Percentiles rank a stretch among this genome's conserved stretches.
These are phyloP conservation scores for Cololabis saira DNA, from an alignment of 2,113 vertebrate species.

Conservation along the genomic window DNA sequence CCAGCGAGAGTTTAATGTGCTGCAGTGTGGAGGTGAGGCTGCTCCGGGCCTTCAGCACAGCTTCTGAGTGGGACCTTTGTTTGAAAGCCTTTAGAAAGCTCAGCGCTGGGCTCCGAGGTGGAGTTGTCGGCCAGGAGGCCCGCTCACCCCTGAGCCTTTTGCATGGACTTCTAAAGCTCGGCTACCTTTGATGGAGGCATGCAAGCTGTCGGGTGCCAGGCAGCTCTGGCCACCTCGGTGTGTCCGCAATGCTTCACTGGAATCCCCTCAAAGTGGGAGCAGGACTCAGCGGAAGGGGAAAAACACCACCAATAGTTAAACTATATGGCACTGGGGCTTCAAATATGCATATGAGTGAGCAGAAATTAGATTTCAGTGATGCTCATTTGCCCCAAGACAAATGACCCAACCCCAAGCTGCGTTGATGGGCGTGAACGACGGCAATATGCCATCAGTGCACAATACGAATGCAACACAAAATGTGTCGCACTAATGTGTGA, in stretches of 20 bases:
- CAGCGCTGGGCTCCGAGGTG: constrained; percentile 45
- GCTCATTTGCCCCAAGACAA: neutral
- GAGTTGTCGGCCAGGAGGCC: constrained; percentile 57
- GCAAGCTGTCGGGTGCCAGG: constrained; percentile 57
- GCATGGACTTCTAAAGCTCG: constrained; percentile 50
- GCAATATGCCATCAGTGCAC: too few relatives aligned
- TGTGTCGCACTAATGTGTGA: neutral
- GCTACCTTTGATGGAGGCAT: constrained; percentile 63
- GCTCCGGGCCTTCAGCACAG: constrained; percentile 32
- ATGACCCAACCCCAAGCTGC: too few relatives aligned
- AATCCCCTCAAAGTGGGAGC: constrained; percentile 32
- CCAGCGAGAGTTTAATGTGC: constrained; percentile 24
- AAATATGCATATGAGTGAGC: too few relatives aligned
- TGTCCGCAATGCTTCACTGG: constrained; percentile 37
- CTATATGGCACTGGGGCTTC: too few relatives aligned
- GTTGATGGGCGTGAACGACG: too few relatives aligned
- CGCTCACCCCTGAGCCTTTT: constrained; percentile 58
- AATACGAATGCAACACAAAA: neutral
- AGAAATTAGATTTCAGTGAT: too few relatives aligned
- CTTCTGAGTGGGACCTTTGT: constrained; percentile 67
- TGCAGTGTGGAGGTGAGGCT: constrained; percentile 31
- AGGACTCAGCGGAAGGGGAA: constrained; percentile 27
- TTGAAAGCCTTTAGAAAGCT: constrained; percentile 60
- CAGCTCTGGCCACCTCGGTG: constrained; percentile 34
- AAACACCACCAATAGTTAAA: too few relatives aligned